A percentile compares a stretch with the other conserved stretches of the same genome.
These are phyloP conservation scores for Takifugu rubripes DNA, from an alignment of 2,797 vertebrate species.

Conservation along the genomic window DNA sequence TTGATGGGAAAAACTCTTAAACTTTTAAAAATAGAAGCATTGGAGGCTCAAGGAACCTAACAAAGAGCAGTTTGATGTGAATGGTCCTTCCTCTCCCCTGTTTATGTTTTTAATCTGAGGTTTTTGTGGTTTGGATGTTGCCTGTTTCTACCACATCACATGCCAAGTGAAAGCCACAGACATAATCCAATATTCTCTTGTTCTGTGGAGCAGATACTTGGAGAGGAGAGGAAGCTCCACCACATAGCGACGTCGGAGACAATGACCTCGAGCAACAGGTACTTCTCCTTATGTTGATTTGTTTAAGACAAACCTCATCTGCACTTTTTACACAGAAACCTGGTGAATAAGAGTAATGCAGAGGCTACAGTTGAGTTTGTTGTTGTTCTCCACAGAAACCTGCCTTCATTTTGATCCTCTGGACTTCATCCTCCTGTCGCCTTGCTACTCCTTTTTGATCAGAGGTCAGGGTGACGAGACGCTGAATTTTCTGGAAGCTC, in stretches of 20 bases:
- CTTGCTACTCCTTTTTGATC: constrained; percentile 3
- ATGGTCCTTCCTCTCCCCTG: background rate
- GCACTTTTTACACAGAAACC: no score
- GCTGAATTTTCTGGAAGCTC: constrained; percentile 7
- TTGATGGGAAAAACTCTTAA: background rate
- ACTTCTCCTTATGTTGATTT: no score
- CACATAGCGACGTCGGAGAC: constrained; percentile 28
- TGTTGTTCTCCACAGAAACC: constrained; percentile 26
- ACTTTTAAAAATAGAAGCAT: constrained; percentile 16
- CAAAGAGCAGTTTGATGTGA: background rate
- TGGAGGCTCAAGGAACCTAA: constrained; percentile 2
- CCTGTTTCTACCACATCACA: constrained; percentile 9
- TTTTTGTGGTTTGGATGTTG: constrained; percentile 2
- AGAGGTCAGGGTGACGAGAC: constrained; percentile 10
- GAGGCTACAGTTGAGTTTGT: background rate
- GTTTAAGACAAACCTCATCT: background rate
- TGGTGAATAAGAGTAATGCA: no score
- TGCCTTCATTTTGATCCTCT: constrained; percentile 35
- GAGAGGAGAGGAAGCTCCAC: constrained; percentile 59
- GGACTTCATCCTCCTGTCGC: constrained; percentile 7
- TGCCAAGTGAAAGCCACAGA: constrained; percentile 11
- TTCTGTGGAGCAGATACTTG: constrained; percentile 52
- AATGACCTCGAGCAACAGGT: constrained; percentile 29
- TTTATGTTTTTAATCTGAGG: background rate
- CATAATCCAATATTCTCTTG: constrained; percentile 24